Percentiles rank a stretch among this genome's conserved stretches.
Conservation (phyloP, 2,797 vertebrate genomes). For the Enteromius thamalakanensis region DNA sequence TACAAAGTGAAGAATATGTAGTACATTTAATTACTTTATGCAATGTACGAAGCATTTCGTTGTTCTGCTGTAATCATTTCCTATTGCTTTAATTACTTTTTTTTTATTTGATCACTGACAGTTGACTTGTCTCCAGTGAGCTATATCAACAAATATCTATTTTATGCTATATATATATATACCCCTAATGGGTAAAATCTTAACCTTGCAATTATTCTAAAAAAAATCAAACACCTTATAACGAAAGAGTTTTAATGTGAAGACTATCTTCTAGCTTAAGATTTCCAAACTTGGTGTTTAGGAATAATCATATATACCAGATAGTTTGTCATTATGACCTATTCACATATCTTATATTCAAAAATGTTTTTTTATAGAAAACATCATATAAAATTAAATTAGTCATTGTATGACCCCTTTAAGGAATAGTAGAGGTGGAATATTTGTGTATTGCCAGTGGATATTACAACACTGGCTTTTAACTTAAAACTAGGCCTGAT, state of each 20-base stretch:
- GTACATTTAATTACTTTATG: neutral
- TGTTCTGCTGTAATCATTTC: neutral
- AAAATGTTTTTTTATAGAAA: neutral
- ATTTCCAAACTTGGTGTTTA: neutral
- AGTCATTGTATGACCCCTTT: slow-evolving; percentile 21
- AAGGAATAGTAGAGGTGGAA: neutral
- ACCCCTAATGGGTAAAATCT: neutral
- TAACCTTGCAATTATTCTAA: neutral
- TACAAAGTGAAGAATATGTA: neutral
- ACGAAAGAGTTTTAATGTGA: neutral
- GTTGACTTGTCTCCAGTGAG: neutral
- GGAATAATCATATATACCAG: neutral
- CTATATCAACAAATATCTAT: neutral
- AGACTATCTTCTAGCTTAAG: neutral
- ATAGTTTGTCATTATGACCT: neutral
- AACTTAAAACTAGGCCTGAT: neutral
- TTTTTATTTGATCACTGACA: neutral
- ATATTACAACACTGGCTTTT: neutral
- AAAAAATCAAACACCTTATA: neutral
- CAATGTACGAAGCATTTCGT: neutral
- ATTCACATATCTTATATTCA: too few species aligned
- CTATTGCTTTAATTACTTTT: neutral
- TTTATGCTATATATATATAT: neutral
- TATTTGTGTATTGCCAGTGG: neutral
- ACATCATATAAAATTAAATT: neutral